These are phyloP conservation scores for Bolinopsis microptera DNA, from an alignment of 37 sponge, comb jelly and placozoan species.

Conservation along the genomic window DNA sequence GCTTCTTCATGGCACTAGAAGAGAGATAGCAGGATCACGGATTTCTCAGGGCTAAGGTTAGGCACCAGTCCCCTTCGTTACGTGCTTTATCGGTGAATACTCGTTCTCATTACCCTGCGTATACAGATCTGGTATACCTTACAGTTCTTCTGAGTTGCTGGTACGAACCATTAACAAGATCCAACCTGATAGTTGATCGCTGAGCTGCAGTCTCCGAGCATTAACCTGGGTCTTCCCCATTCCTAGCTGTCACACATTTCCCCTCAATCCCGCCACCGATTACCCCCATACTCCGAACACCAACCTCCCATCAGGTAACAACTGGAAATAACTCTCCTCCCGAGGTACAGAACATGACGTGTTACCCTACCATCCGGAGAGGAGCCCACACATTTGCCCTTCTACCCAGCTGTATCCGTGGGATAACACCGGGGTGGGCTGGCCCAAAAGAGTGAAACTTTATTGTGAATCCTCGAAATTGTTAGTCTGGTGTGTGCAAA, in stretches of 20 bases:
- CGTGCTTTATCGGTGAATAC: not conserved
- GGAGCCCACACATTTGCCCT: not conserved
- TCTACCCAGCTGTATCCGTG: not conserved
- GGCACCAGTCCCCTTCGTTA: not conserved
- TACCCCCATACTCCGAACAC: not conserved
- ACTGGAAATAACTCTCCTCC: no score
- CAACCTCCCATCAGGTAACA: not conserved
- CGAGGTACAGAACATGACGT: not conserved
- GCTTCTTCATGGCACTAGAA: not conserved
- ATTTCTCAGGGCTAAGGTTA: not conserved
- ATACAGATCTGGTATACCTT: no score
- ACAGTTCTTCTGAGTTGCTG: not conserved
- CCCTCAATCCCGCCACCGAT: not conserved
- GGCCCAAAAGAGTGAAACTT: not conserved
- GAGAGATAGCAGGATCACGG: not conserved
- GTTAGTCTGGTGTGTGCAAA: not conserved
- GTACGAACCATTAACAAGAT: not conserved
- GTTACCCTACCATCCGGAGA: not conserved
- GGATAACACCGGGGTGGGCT: not conserved
- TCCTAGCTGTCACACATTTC: no score
- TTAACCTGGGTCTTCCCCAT: not conserved
- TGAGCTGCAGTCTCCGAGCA: not conserved
- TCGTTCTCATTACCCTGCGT: no score
- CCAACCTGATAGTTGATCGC: not conserved
- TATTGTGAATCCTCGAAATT: not conserved